phyloP scores from a whole-genome alignment of 2,113 vertebrate species.

The Uropsilus gracilis region DNA sequence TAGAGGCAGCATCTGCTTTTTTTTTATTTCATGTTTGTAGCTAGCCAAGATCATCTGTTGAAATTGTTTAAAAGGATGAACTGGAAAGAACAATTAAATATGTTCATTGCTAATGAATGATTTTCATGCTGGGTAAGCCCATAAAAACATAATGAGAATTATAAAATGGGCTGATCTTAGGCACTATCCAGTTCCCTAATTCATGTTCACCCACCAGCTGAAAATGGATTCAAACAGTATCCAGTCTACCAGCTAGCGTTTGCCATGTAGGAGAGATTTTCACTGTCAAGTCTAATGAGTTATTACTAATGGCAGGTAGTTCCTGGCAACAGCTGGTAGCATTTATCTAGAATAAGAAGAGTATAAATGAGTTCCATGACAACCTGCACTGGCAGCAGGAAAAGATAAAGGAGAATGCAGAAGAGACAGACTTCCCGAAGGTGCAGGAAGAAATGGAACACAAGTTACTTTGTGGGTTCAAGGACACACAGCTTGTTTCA shows the following conservation, averaged over 20 bases:
- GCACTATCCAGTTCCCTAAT: background rate
- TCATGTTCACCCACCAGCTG: conserved; percentile 25
- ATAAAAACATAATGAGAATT: conserved; percentile 47
- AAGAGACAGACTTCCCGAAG: background rate
- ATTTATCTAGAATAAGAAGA: conserved; percentile 69
- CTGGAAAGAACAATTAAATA: conserved; percentile 64
- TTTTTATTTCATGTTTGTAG: conserved; percentile 25
- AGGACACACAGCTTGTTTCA: background rate
- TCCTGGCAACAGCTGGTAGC: conserved; percentile 67
- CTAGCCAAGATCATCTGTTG: conserved; percentile 17
- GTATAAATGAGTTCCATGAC: conserved; percentile 70
- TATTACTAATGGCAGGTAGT: conserved; percentile 72
- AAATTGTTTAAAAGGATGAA: conserved; percentile 54
- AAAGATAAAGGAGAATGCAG: conserved; percentile 21
- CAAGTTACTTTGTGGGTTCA: background rate
- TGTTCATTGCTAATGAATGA: conserved; percentile 60
- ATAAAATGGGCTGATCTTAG: background rate
- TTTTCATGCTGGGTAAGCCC: conserved; percentile 55
- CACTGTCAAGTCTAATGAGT: conserved; percentile 71
- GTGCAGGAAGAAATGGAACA: background rate
- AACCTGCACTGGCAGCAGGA: conserved; percentile 16
- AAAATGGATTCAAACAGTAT: conserved; percentile 23
- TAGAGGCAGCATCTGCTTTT: conserved; percentile 44
- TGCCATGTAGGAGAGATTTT: conserved; percentile 46
- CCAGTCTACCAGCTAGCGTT: conserved; percentile 19